Evolutionary conservation across 2,113 vertebrate genomes (phyloP), one percentile per base, ranked within the genome.

Genomic region (Corythornis cristatus): DNA sequence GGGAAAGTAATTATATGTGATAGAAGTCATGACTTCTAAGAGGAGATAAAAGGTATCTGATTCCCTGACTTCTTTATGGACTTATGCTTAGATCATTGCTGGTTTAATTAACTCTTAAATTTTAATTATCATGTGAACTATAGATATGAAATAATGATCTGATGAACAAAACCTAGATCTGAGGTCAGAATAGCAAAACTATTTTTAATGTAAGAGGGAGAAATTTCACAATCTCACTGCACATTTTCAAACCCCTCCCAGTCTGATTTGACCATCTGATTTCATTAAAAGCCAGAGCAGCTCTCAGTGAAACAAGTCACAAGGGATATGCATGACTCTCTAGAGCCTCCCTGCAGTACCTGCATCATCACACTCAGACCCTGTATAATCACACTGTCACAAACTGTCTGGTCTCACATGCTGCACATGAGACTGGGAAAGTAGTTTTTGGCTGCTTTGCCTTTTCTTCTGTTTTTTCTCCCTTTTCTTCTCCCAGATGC

Each of bases 11-110:
- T 93, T 93, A 92, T 68, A 86, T 37, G 23, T 86, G 87, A 86
- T 79, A 88, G 86, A 90, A 93, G 85, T 91, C 85, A 93, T 89
- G 82, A 86, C 86, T 93, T 93, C 77, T 87, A 85, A 93, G 57
- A 87, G 42, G 51, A 91, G 40, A 85, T 90, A 86, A 5, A 84
- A 91, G 8, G 62, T 85, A 78, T 74, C 65, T 65, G 60, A 88
- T 82, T 90, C 85, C 58, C 43, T 83, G 26, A 15, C 42, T 79
- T 88, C 81, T 74, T 93, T 85, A 83, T 40, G 83, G 54, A 42
- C 62, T 65, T 88, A 50, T 51, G 50, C 64, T 96, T 87, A 87
- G 75, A 85, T 88, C 29, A 85, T 74, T 92, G 43, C 40, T 73
- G 33, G 22, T 77, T 92, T 94, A 93, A 94, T 94, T 89, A 88